phyloP scores from a whole-genome alignment of 1,140 invertebrate species.

The Bombus pascuorum region DNA sequence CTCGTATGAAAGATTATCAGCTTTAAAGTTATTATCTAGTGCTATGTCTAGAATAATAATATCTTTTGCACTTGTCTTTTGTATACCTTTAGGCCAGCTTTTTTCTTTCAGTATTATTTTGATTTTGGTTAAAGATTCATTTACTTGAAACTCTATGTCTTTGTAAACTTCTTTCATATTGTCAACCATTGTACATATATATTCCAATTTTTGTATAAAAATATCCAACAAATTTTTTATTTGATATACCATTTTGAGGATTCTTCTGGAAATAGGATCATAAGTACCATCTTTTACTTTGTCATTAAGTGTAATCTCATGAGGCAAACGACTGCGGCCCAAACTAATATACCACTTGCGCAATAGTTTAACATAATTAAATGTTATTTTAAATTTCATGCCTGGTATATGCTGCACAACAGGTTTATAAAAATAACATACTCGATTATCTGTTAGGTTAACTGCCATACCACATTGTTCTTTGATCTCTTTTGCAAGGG shows the following conservation, averaged over 20 bases:
- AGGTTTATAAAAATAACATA: conserved; percentile 40
- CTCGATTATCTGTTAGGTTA: neutral
- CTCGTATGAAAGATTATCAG: conserved; percentile 2
- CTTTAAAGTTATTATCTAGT: conserved; percentile 22
- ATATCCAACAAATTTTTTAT: conserved; percentile 4
- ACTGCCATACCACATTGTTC: conserved; percentile 28
- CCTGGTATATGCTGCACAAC: neutral
- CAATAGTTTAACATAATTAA: conserved; percentile 22
- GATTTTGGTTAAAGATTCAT: neutral
- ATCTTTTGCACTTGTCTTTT: conserved; percentile 4
- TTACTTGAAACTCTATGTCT: conserved; percentile 26
- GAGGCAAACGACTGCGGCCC: conserved; percentile 25
- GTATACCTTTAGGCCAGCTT: conserved; percentile 28
- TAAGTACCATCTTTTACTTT: conserved; percentile 23
- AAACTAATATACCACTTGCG: conserved; percentile 54
- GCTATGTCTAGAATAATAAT: conserved; percentile 16
- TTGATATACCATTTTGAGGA: conserved; percentile 7
- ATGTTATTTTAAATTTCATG: conserved; percentile 44
- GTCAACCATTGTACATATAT: conserved; percentile 10
- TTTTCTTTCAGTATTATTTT: conserved; percentile 33
- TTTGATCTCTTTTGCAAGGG: neutral
- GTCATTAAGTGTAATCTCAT: conserved; percentile 2
- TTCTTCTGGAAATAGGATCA: neutral
- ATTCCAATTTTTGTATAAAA: conserved; percentile 5
- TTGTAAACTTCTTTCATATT: conserved; percentile 19